Evolutionary conservation across 2,797 vertebrate genomes (phyloP).

Genomic region (Thunnus albacares): DNA sequence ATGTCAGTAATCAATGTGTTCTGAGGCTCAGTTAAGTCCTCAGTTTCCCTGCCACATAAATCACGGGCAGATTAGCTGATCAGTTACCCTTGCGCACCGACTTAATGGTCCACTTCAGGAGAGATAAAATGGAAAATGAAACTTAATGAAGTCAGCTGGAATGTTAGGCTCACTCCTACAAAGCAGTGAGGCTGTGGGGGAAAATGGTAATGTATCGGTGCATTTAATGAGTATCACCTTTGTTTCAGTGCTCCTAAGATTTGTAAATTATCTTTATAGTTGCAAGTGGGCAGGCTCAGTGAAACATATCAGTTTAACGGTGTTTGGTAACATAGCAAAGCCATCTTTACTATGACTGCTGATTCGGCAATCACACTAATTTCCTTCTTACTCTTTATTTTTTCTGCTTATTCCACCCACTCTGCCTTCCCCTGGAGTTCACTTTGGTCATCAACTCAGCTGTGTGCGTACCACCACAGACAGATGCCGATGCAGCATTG

Average conservation of each 20-base stretch:
- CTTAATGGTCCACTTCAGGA: constrained; percentile 87
- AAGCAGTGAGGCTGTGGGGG: constrained; percentile 38
- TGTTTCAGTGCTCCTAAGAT: constrained; percentile 49
- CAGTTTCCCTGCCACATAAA: constrained; percentile 86
- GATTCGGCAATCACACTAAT: background rate
- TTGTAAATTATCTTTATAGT: constrained; percentile 30
- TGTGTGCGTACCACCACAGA: too few species aligned
- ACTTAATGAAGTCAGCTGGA: constrained; percentile 85
- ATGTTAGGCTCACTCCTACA: constrained; percentile 65
- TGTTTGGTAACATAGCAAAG: constrained; percentile 9
- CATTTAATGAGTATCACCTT: constrained; percentile 53
- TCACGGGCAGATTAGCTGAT: constrained; percentile 88
- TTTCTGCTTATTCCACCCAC: too few species aligned
- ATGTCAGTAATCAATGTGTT: constrained; percentile 89
- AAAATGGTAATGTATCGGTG: constrained; percentile 47
- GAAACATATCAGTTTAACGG: background rate
- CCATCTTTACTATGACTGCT: background rate
- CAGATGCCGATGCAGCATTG: too few species aligned
- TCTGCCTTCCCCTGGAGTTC: too few species aligned
- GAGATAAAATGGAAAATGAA: constrained; percentile 85
- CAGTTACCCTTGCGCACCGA: constrained; percentile 80
- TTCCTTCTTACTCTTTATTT: too few species aligned
- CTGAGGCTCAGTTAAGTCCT: constrained; percentile 82
- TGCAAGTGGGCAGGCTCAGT: background rate
- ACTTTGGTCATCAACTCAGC: too few species aligned